phyloP scores from a whole-genome alignment of 2,797 vertebrate species.

The Microctenopoma lineatum region DNA sequence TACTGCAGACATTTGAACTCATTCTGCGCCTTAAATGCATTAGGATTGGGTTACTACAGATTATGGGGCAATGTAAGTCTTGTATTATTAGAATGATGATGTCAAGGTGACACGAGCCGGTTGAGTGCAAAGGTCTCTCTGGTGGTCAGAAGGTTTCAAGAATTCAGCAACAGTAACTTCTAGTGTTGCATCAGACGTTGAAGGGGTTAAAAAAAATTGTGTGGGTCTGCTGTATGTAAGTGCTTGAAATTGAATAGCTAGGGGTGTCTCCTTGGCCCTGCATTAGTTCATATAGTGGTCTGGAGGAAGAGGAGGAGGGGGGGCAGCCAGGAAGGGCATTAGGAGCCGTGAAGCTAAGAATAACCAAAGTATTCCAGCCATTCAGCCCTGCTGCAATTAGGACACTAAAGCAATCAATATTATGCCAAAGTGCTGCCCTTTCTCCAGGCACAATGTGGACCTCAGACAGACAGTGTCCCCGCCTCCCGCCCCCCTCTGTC shows the following conservation, averaged over 20 bases:
- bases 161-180: no score
- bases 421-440: conserved; percentile 54
- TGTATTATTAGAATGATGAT: conserved; percentile 31
- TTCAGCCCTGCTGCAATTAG: conserved; percentile 62
- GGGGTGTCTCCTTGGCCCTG: conserved; percentile 43
- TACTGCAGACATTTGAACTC: conserved; percentile 63
- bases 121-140: conserved; percentile 5
- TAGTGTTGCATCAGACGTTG: no score
- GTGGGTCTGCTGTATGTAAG: not conserved
- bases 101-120: conserved; percentile 25
- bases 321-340: conserved; percentile 7
- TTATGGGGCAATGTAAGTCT: conserved; percentile 14
- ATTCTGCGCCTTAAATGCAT: conserved; percentile 49
- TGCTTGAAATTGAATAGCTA: conserved; percentile 19
- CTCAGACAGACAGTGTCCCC: conserved; percentile 42
- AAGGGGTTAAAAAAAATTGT: no score
- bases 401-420: conserved; percentile 76
- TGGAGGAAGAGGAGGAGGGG: conserved; percentile 14
- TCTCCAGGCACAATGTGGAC: conserved; percentile 59
- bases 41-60: conserved; percentile 50
- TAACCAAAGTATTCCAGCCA: conserved; percentile 51
- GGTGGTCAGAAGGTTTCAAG: not conserved
- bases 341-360: conserved; percentile 56
- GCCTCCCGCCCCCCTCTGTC: not conserved
- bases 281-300: conserved; percentile 30